phyloP scores from a whole-genome alignment of 1,140 invertebrate genomes.

The Camponotus pennsylvanicus region DNA sequence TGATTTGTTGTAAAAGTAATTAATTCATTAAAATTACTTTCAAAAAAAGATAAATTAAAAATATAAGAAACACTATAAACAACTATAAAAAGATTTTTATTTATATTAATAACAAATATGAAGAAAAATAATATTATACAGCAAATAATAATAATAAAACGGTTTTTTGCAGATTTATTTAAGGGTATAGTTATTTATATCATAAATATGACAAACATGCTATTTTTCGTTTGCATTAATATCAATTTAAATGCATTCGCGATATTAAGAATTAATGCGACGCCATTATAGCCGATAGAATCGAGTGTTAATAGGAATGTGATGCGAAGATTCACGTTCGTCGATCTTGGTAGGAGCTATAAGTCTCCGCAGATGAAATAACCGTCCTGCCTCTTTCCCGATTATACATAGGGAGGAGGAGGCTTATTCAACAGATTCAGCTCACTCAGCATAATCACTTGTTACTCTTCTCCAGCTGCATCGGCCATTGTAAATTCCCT shows the following conservation, averaged over 20 bases:
- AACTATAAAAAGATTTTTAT: too few species aligned
- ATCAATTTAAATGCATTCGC: not conserved
- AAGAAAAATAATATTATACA: too few species aligned
- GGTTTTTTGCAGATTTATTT: not conserved
- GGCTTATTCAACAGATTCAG: constrained; percentile 10
- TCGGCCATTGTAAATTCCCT: constrained; percentile 28
- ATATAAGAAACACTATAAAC: too few species aligned
- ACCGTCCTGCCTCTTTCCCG: not conserved
- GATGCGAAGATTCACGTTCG: not conserved
- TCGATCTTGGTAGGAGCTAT: not conserved
- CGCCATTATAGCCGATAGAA: not conserved
- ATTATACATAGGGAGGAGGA: not conserved
- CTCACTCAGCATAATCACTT: constrained; percentile 11
- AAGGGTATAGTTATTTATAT: not conserved
- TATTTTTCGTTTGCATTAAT: not conserved
- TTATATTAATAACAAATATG: too few species aligned
- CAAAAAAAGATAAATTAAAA: too few species aligned
- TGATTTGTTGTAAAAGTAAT: too few species aligned
- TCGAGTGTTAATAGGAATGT: constrained; percentile 15
- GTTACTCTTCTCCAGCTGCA: not conserved
- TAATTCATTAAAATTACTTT: too few species aligned
- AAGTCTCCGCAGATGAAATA: constrained; percentile 16
- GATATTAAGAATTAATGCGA: not conserved
- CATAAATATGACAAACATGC: not conserved
- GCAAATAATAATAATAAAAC: too few species aligned